A percentile compares a stretch with the other conserved stretches of the same genome.
Conservation (phyloP, 2,888 invertebrate species). For the Catocala sponsa region DNA sequence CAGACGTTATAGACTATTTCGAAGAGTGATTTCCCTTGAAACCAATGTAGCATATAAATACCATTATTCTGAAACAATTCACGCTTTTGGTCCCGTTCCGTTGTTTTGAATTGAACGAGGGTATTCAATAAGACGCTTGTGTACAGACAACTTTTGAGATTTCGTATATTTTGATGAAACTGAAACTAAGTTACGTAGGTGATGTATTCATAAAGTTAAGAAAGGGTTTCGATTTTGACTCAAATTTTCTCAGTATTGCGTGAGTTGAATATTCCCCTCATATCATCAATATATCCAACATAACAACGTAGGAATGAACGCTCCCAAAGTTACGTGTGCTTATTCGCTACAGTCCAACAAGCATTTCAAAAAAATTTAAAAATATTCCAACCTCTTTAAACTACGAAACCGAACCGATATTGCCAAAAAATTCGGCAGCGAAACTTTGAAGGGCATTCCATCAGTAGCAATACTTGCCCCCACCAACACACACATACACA, state of each 20-base stretch:
- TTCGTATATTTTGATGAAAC: constrained; percentile 40
- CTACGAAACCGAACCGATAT: constrained; percentile 56
- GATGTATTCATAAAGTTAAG: constrained; percentile 47
- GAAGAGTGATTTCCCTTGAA: constrained; percentile 87
- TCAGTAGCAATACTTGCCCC: constrained; percentile 54
- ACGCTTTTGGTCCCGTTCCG: constrained; percentile 72
- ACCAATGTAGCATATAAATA: constrained; percentile 88
- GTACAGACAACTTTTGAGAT: constrained; percentile 50
- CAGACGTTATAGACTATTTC: constrained; percentile 80
- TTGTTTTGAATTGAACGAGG: constrained; percentile 65
- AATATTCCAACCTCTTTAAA: constrained; percentile 23
- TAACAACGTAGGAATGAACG: constrained; percentile 2
- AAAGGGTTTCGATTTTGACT: constrained; percentile 24
- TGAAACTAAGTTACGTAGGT: constrained; percentile 35
- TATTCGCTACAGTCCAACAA: constrained; percentile 7
- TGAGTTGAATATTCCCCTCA: constrained; percentile 3
- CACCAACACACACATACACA: constrained; percentile 65
- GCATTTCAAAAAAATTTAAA: constrained; percentile 11
- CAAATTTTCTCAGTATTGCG: constrained; percentile 10
- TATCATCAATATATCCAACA: constrained; percentile 5
- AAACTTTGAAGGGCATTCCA: constrained; percentile 58
- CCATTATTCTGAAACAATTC: constrained; percentile 86
- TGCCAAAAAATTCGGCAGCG: constrained; percentile 51
- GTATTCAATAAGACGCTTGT: constrained; percentile 53
- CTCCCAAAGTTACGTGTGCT: constrained; percentile 2